Evolutionary conservation across 2,797 vertebrate genomes (phyloP).

Genomic region (Acomys russatus): DNA sequence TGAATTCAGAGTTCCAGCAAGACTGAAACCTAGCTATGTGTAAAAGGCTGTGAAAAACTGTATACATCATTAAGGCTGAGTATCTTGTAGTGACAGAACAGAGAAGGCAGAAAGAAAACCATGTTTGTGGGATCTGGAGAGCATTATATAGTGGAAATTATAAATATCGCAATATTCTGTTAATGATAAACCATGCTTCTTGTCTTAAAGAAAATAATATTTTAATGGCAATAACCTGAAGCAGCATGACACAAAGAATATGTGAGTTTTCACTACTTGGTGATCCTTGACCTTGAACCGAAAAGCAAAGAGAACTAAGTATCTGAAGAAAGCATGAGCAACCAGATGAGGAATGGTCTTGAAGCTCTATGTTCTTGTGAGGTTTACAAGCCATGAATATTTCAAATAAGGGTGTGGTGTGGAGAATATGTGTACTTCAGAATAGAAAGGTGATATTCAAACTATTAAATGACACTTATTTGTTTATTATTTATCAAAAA

Average conservation of each 20-base stretch:
- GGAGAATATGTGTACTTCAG: background rate
- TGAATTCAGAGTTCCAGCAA: background rate
- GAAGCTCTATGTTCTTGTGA: background rate
- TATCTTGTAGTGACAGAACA: background rate
- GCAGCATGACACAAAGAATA: background rate
- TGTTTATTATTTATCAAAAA: background rate
- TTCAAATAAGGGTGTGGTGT: background rate
- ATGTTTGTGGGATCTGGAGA: background rate
- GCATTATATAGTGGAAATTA: background rate
- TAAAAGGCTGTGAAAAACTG: background rate
- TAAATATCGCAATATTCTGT: background rate
- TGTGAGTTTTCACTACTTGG: background rate
- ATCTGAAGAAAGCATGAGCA: background rate
- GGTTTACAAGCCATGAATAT: background rate
- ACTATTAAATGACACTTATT: background rate
- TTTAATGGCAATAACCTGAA: background rate
- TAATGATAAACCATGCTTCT: background rate
- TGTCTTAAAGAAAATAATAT: background rate
- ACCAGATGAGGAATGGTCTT: background rate
- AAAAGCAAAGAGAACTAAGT: background rate
- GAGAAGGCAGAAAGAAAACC: background rate
- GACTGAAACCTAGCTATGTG: background rate
- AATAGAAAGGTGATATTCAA: background rate
- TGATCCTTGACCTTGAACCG: background rate
- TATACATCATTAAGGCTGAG: background rate